Evolutionary conservation across 30 jellyfish, hydroid and myxozoan species (phyloP).

Genomic region (Cassiopea andromeda): DNA sequence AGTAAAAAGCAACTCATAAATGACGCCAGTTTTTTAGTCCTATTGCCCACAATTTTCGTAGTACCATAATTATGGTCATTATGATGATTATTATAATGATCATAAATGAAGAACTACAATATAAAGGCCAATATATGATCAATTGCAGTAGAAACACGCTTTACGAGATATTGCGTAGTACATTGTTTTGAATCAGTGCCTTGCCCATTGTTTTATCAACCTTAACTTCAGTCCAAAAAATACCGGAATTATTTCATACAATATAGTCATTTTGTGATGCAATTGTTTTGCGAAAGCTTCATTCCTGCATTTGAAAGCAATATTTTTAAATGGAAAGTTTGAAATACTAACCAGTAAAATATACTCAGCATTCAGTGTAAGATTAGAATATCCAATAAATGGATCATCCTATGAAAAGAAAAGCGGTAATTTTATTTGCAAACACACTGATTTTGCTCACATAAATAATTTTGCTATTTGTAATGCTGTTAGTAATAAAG

Average conservation of each 20-base stretch:
- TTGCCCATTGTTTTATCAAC: not conserved
- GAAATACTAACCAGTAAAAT: not conserved
- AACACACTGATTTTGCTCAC: no score
- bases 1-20: not conserved
- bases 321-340: no score
- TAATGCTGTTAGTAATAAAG: no score
- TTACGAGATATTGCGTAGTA: not conserved
- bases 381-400: not conserved
- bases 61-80: no score
- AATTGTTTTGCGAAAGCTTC: not conserved
- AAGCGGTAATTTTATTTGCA: no score
- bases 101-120: not conserved
- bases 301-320: no score
- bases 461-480: no score
- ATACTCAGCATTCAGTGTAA: not conserved
- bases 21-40: not conserved
- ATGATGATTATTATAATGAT: not conserved
- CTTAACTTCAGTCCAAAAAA: not conserved
- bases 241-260: not conserved
- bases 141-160: not conserved
- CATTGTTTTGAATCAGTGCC: not conserved
- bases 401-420: not conserved
- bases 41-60: not conserved
- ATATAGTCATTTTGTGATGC: not conserved
- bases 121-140: not conserved